Percentiles rank a stretch among this genome's conserved stretches.
phyloP scores from a whole-genome alignment of 2,888 invertebrate species.

The Idaea dimidiata region DNA sequence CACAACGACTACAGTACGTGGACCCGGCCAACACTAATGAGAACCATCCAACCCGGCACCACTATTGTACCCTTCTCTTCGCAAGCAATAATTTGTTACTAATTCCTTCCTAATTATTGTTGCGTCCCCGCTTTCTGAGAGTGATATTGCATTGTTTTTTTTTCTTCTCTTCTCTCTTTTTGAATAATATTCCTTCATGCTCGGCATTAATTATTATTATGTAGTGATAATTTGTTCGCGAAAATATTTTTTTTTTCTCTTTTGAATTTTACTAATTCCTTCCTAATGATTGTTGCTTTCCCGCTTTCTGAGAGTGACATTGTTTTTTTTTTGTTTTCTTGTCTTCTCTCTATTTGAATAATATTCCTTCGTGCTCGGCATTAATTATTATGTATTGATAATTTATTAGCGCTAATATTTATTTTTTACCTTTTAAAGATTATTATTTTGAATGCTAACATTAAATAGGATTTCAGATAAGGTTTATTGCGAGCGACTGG shows the following conservation, averaged over 20 bases:
- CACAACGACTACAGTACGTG: conserved; percentile 57
- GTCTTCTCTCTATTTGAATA: conserved; percentile 6
- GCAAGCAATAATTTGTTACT: conserved; percentile 74
- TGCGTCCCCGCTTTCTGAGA: conserved; percentile 36
- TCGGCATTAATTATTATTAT: conserved; percentile 4
- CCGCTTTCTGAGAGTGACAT: conserved; percentile 28
- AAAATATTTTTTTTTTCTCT: not conserved
- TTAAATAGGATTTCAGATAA: not conserved
- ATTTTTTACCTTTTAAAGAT: not conserved
- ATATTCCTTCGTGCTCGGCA: conserved; percentile 2
- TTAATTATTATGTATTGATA: conserved; percentile 2
- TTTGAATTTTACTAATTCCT: conserved; percentile 75
- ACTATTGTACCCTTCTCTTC: conserved; percentile 64
- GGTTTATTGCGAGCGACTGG: not conserved
- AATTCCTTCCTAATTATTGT: conserved; percentile 72
- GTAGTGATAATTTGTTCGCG: not conserved
- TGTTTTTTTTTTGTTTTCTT: conserved; percentile 24
- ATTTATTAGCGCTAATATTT: not conserved
- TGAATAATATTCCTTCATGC: conserved; percentile 4
- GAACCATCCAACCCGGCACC: conserved; percentile 60
- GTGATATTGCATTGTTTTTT: conserved; percentile 28
- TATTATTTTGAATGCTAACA: not conserved
- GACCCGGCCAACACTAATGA: conserved; percentile 70
- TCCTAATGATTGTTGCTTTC: conserved; percentile 64
- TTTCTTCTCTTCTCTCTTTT: conserved; percentile 7